A percentile compares a stretch with the other conserved stretches of the same genome.
Evolutionary conservation across 2,113 vertebrate species (phyloP).

Genomic region (Lathamus discolor): DNA sequence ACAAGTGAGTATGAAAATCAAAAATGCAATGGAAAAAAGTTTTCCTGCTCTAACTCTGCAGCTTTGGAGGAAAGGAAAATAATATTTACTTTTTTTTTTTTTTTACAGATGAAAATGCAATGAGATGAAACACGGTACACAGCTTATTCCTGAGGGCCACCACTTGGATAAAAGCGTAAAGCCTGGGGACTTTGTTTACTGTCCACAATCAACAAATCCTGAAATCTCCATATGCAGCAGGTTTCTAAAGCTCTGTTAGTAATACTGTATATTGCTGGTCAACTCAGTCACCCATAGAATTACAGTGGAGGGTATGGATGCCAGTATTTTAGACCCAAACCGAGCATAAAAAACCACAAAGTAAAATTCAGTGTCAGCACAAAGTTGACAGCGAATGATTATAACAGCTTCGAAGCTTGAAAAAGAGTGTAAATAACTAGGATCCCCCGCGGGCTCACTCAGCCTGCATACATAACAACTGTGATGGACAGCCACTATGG

Average conservation of each 20-base stretch:
- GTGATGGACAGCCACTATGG: constrained; percentile 84
- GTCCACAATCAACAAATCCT: constrained; percentile 76
- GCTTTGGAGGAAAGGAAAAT: constrained; percentile 41
- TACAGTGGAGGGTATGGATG: constrained; percentile 75
- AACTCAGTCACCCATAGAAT: constrained; percentile 79
- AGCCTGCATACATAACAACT: constrained; percentile 84
- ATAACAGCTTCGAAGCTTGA: constrained; percentile 87
- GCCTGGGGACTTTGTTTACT: constrained; percentile 71
- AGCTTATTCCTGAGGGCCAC: constrained; percentile 69
- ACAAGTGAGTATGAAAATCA: constrained; percentile 8
- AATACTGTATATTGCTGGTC: constrained; percentile 72
- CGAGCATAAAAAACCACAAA: constrained; percentile 83
- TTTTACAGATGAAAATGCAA: constrained; percentile 65
- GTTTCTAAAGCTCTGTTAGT: constrained; percentile 67
- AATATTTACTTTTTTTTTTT: constrained; percentile 62
- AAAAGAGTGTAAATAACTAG: constrained; percentile 89
- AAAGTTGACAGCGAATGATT: constrained; percentile 90
- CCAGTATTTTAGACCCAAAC: constrained; percentile 80
- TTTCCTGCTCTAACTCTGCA: constrained; percentile 53
- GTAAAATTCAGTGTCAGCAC: constrained; percentile 87
- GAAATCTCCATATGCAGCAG: constrained; percentile 74
- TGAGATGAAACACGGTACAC: constrained; percentile 38
- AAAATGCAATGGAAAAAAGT: constrained; percentile 44
- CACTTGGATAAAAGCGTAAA: constrained; percentile 69
- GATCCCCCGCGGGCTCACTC: constrained; percentile 84